Percentiles rank a stretch among this genome's conserved stretches.
Conservation (phyloP, 2,888 invertebrate genomes). For the Drosophila melanocephala region DNA sequence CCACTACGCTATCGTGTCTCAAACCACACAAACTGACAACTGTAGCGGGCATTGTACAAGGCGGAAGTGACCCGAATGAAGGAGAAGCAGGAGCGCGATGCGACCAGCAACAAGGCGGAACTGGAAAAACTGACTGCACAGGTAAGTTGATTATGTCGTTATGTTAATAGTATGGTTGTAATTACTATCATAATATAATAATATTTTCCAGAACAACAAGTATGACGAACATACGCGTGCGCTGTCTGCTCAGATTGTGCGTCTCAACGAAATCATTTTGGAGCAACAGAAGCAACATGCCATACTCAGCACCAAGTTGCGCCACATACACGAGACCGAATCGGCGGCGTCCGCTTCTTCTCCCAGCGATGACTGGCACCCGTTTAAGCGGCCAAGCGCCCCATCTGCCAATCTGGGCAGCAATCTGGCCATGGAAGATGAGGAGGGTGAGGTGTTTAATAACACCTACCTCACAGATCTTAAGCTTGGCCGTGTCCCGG, state of each 20-base stretch:
- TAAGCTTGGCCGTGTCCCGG: constrained; percentile 87
- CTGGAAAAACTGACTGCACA: constrained; percentile 71
- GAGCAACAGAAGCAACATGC: constrained; percentile 84
- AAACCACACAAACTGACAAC: constrained; percentile 39
- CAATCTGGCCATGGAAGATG: constrained; percentile 92
- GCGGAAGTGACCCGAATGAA: constrained; percentile 84
- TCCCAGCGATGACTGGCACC: constrained; percentile 37
- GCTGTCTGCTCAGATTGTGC: constrained; percentile 83
- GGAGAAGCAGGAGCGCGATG: constrained; percentile 83
- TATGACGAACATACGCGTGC: constrained; percentile 83
- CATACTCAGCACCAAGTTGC: constrained; percentile 81
- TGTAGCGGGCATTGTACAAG: constrained; percentile 84
- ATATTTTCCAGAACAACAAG: constrained; percentile 71
- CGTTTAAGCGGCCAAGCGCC: constrained; percentile 71
- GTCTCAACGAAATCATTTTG: constrained; percentile 83
- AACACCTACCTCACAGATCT: constrained; percentile 91
- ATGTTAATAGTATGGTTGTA: background rate
- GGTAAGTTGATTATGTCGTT: constrained; percentile 60
- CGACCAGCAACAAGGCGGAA: constrained; percentile 65
- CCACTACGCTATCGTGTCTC: constrained; percentile 22
- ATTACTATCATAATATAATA: background rate
- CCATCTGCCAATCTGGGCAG: constrained; percentile 70
- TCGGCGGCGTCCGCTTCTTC: constrained; percentile 3
- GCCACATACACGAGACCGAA: constrained; percentile 69
- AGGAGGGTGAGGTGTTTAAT: constrained; percentile 94